Percentiles rank a stretch among this genome's conserved stretches.
phyloP scores from a whole-genome alignment of 2,888 invertebrate genomes.

The Hirtodrosophila alboralis region DNA sequence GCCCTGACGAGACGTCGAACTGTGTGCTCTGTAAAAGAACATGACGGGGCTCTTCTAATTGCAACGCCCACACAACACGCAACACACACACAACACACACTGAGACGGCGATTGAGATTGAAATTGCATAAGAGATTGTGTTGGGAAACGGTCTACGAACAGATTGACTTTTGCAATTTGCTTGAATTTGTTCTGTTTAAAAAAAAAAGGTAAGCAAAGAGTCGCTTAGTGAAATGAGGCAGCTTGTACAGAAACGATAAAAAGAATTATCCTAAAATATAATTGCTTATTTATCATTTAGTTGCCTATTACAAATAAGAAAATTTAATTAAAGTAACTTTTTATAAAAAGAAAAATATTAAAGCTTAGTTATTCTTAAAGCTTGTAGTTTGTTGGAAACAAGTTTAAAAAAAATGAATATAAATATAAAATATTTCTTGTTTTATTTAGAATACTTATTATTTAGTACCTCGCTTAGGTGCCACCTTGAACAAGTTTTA shows the following conservation, averaged over 20 bases:
- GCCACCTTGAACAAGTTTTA: too few relatives aligned
- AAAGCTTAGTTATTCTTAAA: too few relatives aligned
- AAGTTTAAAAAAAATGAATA: too few relatives aligned
- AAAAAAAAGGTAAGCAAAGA: slow-evolving; percentile 2
- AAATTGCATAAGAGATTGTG: slow-evolving; percentile 67
- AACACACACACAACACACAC: slow-evolving; percentile 25
- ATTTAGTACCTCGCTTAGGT: too few relatives aligned
- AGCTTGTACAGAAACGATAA: slow-evolving; percentile 19
- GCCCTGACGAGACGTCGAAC: slow-evolving; percentile 59
- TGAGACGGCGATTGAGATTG: slow-evolving; percentile 60
- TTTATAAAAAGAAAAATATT: too few relatives aligned
- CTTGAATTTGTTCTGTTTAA: slow-evolving; percentile 48
- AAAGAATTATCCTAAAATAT: too few relatives aligned
- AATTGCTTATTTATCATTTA: too few relatives aligned
- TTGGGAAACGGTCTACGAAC: slow-evolving; percentile 52
- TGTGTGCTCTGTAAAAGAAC: slow-evolving; percentile 68
- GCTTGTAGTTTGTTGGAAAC: too few relatives aligned
- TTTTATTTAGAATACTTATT: too few relatives aligned
- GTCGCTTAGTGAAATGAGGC: not conserved
- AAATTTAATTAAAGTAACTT: too few relatives aligned
- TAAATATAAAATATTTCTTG: too few relatives aligned
- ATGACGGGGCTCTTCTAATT: slow-evolving; percentile 67
- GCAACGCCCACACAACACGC: slow-evolving; percentile 74
- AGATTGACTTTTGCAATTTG: slow-evolving; percentile 77
- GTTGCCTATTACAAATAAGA: too few relatives aligned